phyloP scores from a whole-genome alignment of 2,888 invertebrate genomes.

The Scaeva pyrastri region DNA sequence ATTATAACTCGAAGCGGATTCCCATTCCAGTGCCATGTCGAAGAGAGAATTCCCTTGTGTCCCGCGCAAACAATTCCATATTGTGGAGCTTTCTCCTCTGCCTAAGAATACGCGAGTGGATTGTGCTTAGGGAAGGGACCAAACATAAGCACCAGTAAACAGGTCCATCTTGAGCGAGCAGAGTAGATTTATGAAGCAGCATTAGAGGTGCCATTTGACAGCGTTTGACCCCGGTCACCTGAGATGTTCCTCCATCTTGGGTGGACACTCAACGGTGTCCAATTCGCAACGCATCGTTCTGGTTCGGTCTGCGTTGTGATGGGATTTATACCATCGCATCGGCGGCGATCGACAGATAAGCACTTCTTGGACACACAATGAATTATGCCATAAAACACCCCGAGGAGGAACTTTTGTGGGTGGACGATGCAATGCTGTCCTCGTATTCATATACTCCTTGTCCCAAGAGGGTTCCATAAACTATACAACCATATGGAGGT shows the following conservation, averaged over 20 bases:
- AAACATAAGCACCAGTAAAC: constrained; percentile 5
- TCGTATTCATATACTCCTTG: neutral
- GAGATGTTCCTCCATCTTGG: constrained; percentile 46
- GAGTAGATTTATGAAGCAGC: constrained; percentile 75
- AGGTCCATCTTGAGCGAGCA: constrained; percentile 42
- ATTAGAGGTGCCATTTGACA: constrained; percentile 77
- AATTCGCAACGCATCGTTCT: constrained; percentile 63
- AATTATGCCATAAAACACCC: constrained; percentile 64
- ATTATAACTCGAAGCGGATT: constrained; percentile 70
- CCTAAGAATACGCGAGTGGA: constrained; percentile 52
- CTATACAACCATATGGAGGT: no score
- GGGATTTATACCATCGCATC: constrained; percentile 67
- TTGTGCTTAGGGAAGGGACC: constrained; percentile 7
- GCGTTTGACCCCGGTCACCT: constrained; percentile 73
- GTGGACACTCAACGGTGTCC: constrained; percentile 35
- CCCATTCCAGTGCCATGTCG: constrained; percentile 61
- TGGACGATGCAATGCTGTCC: constrained; percentile 33
- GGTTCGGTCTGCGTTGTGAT: constrained; percentile 40
- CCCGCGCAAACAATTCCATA: constrained; percentile 20
- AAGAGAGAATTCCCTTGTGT: constrained; percentile 40
- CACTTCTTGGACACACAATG: constrained; percentile 67
- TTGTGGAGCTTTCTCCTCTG: constrained; percentile 55
- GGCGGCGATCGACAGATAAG: constrained; percentile 73
- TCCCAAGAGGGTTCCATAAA: constrained; percentile 23
- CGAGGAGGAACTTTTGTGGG: constrained; percentile 63